Evolutionary conservation across 2,888 invertebrate genomes (phyloP).

Genomic region (Electrophaes corylata): DNA sequence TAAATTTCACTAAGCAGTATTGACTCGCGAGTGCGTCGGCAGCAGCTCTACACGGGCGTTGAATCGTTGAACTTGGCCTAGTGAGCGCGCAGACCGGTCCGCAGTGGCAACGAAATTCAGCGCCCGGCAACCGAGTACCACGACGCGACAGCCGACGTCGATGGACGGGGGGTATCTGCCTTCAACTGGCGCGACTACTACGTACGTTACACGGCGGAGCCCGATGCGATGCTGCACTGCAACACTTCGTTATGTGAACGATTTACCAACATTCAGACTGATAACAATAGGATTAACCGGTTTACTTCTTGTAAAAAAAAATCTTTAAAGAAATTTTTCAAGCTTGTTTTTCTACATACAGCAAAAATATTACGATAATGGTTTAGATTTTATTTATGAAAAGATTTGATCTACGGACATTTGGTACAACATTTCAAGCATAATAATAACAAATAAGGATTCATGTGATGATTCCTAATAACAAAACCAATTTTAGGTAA

Average conservation of each 20-base stretch:
- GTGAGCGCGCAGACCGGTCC: slow-evolving; percentile 45
- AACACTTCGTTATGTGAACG: slow-evolving; percentile 28
- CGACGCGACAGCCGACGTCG: slow-evolving; percentile 23
- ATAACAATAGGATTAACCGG: slow-evolving; percentile 23
- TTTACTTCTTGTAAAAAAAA: slow-evolving; percentile 5
- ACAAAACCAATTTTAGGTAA: too few relatives aligned
- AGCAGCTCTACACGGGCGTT: slow-evolving; percentile 18
- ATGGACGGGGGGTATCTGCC: slow-evolving; percentile 26
- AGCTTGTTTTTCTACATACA: not conserved
- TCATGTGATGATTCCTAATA: too few relatives aligned
- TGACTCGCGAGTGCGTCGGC: slow-evolving; percentile 15
- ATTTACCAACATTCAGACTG: slow-evolving; percentile 20
- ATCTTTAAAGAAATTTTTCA: too few relatives aligned
- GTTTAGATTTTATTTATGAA: too few relatives aligned
- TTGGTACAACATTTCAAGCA: too few relatives aligned
- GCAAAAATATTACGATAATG: too few relatives aligned
- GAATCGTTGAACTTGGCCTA: slow-evolving; percentile 51
- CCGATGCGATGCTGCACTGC: slow-evolving; percentile 25
- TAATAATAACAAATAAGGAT: too few relatives aligned
- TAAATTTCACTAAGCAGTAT: slow-evolving; percentile 5
- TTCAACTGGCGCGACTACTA: slow-evolving; percentile 10
- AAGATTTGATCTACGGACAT: too few relatives aligned
- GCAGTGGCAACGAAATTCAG: slow-evolving; percentile 14
- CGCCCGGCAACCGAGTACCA: slow-evolving; percentile 2
- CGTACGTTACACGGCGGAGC: slow-evolving; percentile 2